Evolutionary conservation across 2,113 vertebrate genomes (phyloP).

Genomic region (Oenanthe oenanthe): DNA sequence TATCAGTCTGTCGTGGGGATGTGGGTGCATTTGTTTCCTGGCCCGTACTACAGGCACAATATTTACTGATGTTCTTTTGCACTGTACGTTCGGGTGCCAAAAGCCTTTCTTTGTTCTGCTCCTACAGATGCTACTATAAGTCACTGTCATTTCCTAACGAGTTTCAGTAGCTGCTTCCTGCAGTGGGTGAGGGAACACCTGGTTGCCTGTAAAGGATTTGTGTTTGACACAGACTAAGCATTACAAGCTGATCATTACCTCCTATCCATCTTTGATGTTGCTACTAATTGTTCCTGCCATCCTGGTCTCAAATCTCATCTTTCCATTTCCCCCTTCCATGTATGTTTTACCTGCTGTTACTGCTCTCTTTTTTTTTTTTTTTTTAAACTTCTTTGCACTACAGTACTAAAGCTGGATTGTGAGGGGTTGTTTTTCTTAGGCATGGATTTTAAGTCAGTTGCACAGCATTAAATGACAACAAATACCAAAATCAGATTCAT

Average conservation of each 20-base stretch:
- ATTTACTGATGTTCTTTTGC: slow-evolving; percentile 29
- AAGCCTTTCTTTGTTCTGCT: slow-evolving; percentile 24
- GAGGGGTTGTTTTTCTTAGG: not conserved
- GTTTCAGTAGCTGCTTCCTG: slow-evolving; percentile 14
- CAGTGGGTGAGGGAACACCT: not conserved
- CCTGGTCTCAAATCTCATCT: not conserved
- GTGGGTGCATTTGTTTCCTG: slow-evolving; percentile 26
- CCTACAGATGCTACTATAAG: not conserved
- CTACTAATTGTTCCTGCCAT: not conserved
- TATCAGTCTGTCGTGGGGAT: not conserved
- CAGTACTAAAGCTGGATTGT: not conserved
- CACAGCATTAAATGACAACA: not conserved
- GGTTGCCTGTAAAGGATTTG: not conserved
- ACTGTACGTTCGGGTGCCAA: not conserved
- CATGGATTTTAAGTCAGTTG: not conserved
- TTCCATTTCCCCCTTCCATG: not conserved
- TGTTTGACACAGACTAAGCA: not conserved
- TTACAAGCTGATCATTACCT: not conserved
- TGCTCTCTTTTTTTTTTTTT: not conserved
- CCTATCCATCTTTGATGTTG: not conserved
- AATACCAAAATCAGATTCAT: not conserved
- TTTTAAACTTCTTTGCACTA: not conserved
- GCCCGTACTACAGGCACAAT: not conserved
- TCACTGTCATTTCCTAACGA: slow-evolving; percentile 29
- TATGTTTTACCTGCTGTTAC: not conserved